phyloP scores from a whole-genome alignment of 2,797 vertebrate genomes.

The Limnodromus scolopaceus region DNA sequence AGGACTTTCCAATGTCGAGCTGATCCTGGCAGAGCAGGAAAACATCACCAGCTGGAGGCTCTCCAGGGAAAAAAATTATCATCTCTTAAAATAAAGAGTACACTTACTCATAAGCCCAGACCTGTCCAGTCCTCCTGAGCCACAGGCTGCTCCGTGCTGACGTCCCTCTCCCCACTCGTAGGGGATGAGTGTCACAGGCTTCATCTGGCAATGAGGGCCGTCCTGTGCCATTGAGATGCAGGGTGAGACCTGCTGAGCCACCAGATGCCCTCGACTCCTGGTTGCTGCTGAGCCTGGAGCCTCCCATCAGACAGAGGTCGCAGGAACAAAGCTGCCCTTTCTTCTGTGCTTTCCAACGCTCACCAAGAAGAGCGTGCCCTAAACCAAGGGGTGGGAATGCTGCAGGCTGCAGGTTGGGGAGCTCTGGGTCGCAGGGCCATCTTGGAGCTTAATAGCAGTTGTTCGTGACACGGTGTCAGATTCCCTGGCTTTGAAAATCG shows the following conservation, averaged over 20 bases:
- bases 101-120: background rate
- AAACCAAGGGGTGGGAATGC: background rate
- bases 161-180: background rate
- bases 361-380: background rate
- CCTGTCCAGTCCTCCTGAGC: background rate
- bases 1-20: background rate
- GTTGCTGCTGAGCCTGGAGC: background rate
- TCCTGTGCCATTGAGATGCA: rapidly evolving
- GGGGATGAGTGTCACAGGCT: background rate
- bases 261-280: background rate
- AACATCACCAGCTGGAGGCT: background rate
- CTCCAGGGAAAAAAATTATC: background rate
- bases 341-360: background rate
- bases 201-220: rapidly evolving
- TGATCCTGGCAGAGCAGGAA: background rate
- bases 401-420: background rate
- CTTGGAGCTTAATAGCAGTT: background rate
- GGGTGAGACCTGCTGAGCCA: background rate
- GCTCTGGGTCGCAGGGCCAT: background rate
- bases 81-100: background rate
- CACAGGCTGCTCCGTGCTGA: background rate
- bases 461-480: background rate
- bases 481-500: constrained; percentile 31
- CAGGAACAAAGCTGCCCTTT: background rate
- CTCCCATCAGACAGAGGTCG: background rate